Evolutionary conservation across 2,888 invertebrate species (phyloP), one percentile per base, ranked within the genome.

Genomic region (Phengaris arion): DNA sequence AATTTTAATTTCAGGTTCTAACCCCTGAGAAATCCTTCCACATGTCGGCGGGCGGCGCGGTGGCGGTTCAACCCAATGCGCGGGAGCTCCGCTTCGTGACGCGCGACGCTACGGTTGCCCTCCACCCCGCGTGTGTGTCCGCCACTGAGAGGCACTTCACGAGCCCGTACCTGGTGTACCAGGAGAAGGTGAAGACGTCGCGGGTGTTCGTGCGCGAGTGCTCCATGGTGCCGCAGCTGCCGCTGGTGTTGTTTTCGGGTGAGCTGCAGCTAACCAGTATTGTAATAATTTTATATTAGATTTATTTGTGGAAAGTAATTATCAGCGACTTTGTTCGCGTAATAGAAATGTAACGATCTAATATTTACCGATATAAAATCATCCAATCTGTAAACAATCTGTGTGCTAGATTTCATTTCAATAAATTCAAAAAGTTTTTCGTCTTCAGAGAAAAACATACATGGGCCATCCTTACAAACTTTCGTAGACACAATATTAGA

Each of bases 181-280:
- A 97, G 84, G 97, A 97, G 85, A 97, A 97, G 86, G 95, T 97
- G 35, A 96, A 96, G 85, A 97, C 97, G 0, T 96, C 96, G 4
- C 94, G 95, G 81, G 96, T 97, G 54, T 97, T 96, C 83, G 96
- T 97, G 45, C 93, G 97, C 64, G 97, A 97, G 83, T 96, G 97
- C 80, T 96, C 97, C 0, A 96, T 97, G 96, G 95, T 97, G 64
- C 96, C 97, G 0, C 94, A 96, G 79, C 85, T 97, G 77, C 95
- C 97, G 0, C 86, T 97, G 55, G 95, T 97, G 2, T 84, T 97
- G 73, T 96, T 96, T 83, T 95, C 94, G 69, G 94, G 94, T 94
- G 64, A 82, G 85, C 79, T 13, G 0, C 54, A 35, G 35, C 35
- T 35, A 48, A 48, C 22, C 22, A 22, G 22, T 1, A 22, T 22